Evolutionary conservation across 1,140 invertebrate species (phyloP).

Genomic region (Pogonomyrmex californicus): DNA sequence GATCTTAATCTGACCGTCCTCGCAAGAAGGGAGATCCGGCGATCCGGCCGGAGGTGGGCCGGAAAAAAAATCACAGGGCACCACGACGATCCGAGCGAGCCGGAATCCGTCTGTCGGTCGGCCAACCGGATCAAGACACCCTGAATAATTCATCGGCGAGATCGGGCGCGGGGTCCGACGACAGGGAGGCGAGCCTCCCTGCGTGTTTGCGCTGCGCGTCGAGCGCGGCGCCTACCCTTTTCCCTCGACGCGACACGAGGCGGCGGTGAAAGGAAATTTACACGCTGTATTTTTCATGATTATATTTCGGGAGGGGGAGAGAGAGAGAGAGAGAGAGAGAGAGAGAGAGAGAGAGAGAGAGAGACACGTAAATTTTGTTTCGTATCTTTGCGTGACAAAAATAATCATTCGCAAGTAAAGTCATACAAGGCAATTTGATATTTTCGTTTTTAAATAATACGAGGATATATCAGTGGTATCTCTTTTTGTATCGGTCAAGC

Average conservation of each 20-base stretch:
- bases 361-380: background rate
- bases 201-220: slow-evolving; percentile 38
- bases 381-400: background rate
- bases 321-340: background rate
- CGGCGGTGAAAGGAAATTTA: slow-evolving; percentile 26
- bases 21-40: slow-evolving; percentile 72
- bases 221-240: slow-evolving; percentile 39
- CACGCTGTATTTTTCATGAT: slow-evolving; percentile 2
- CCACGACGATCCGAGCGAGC: slow-evolving; percentile 72
- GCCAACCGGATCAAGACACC: slow-evolving; percentile 78
- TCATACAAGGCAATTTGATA: background rate
- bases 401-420: background rate
- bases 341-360: background rate
- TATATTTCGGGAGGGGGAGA: background rate
- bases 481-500: background rate
- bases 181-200: background rate
- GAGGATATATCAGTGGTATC: background rate
- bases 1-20: slow-evolving; percentile 80
- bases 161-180: slow-evolving; percentile 33
- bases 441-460: background rate
- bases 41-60: slow-evolving; percentile 28
- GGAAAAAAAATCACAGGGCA: slow-evolving; percentile 71
- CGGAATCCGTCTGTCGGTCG: slow-evolving; percentile 73
- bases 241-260: background rate
- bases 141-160: slow-evolving; percentile 81